Conservation (phyloP, 2,797 vertebrate genomes). For the Thaleichthys pacificus region DNA sequence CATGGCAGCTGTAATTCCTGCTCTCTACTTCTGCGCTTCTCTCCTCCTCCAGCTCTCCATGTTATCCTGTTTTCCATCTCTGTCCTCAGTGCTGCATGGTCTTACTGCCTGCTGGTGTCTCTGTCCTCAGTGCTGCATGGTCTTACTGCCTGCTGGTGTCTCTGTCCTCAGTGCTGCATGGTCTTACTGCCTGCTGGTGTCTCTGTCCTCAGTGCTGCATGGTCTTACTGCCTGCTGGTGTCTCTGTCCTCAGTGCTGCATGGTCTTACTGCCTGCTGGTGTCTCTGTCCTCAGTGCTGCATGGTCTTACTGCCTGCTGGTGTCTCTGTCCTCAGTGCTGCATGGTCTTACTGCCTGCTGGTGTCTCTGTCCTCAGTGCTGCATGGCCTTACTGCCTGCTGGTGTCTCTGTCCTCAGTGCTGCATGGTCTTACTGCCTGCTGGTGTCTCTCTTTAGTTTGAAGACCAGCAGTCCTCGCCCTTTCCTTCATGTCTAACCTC, state of each 20-base stretch:
- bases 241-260: constrained; percentile 53
- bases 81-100: constrained; percentile 59
- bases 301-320: constrained; percentile 54
- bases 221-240: too few relatives aligned
- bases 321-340: constrained; percentile 55
- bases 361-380: constrained; percentile 55
- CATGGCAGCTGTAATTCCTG: too few relatives aligned
- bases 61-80: constrained; percentile 51
- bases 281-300: constrained; percentile 56
- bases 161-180: too few relatives aligned
- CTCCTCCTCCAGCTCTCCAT: constrained; percentile 39
- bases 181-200: background rate
- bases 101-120: constrained; percentile 23
- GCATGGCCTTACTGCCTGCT: constrained; percentile 55
- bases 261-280: constrained; percentile 53
- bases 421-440: constrained; percentile 51
- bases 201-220: too few relatives aligned
- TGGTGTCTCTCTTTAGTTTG: background rate
- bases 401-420: constrained; percentile 54
- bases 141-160: background rate
- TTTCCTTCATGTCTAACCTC: background rate
- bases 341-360: constrained; percentile 55
- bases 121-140: too few relatives aligned
- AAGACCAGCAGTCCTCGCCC: too few relatives aligned
- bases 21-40: background rate